Base-by-base conservation (phyloP, 2,888 invertebrate species). In the Acrocyrtus sp. region DNA sequence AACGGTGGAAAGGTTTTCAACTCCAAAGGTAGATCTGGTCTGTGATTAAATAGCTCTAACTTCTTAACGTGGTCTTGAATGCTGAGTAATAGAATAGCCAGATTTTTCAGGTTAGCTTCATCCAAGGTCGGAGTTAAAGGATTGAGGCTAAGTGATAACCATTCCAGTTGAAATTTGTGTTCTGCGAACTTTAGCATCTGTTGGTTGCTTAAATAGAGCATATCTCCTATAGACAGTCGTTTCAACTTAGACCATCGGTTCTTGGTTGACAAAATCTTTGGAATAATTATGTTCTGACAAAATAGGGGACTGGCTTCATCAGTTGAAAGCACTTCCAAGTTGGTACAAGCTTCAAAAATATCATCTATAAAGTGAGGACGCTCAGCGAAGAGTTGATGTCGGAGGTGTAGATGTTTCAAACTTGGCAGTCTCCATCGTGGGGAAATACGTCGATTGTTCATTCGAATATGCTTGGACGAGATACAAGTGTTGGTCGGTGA, bases 251-350 rank as follows among this genome's bases (percentile, higher is more conserved):
- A 53, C 72, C 72, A 72, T 61, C 54, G 22, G 26, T 72, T 72
- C 29, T 34, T 43, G 1, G 60, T 61, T 4, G 45, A 27, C n/a
- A 72, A 57, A 22, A 72, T 22, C 27, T 19, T 67, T 15, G 72
- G 72, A n/a, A 72, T 47, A 48, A 72, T 66, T 6, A 61, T n/a
- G 39, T 53, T 66, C 1, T 54, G 61, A 41, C 72, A 72, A 43
- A 72, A 72, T 19, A 66, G n/a, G 17, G 72, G 66, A 67, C 56
- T 66, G 12, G 72, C 66, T 66, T 60, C 60, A 51, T 72, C 72
- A 5, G 72, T 72, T 17, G 66, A 65, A 2, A 72, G 21, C 0
- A 29, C 27, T 29, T 72, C 72, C 0, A 72, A 26, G 26, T 72
- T 72, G 3, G 56, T 41, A 2, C 58, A 65, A 29, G 72, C 47